Evolutionary conservation across 2,113 vertebrate species (phyloP).

Genomic region (Rafetus swinhoei): DNA sequence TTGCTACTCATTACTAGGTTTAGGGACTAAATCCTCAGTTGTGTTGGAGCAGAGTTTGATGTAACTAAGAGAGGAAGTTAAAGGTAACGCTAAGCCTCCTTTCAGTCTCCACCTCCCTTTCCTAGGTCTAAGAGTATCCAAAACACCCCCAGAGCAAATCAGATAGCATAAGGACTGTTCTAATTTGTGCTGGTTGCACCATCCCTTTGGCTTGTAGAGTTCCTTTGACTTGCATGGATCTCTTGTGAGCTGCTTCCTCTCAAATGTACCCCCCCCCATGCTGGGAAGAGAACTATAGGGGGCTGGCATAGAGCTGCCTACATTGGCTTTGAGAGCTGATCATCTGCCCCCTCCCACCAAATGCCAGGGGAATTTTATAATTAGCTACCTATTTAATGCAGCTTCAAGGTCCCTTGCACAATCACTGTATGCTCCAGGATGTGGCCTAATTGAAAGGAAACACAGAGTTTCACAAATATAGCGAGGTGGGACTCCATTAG

Average conservation of each 20-base stretch:
- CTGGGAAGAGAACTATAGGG: slow-evolving; percentile 34
- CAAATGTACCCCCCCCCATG: neutral
- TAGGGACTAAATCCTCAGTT: neutral
- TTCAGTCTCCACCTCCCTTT: neutral
- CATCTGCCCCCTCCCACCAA: neutral
- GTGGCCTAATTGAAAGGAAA: neutral
- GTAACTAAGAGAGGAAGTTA: neutral
- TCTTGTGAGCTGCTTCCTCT: slow-evolving; percentile 1
- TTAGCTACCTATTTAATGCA: neutral
- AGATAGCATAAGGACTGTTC: neutral
- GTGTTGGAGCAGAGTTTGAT: neutral
- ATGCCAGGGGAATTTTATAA: neutral
- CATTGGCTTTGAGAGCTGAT: slow-evolving; percentile 35
- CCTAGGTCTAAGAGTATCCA: neutral
- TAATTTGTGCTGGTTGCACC: neutral
- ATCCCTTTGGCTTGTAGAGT: neutral
- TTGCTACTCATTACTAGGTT: neutral
- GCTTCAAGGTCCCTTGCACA: neutral
- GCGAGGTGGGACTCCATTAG: neutral
- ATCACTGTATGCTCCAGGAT: too few species aligned
- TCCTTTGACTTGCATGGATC: neutral
- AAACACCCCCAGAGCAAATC: neutral
- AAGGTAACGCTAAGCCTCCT: neutral
- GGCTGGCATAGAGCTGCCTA: slow-evolving; percentile 22
- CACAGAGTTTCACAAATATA: neutral